phyloP scores from a whole-genome alignment of 2,113 vertebrate species.

The Urocolius indicus region DNA sequence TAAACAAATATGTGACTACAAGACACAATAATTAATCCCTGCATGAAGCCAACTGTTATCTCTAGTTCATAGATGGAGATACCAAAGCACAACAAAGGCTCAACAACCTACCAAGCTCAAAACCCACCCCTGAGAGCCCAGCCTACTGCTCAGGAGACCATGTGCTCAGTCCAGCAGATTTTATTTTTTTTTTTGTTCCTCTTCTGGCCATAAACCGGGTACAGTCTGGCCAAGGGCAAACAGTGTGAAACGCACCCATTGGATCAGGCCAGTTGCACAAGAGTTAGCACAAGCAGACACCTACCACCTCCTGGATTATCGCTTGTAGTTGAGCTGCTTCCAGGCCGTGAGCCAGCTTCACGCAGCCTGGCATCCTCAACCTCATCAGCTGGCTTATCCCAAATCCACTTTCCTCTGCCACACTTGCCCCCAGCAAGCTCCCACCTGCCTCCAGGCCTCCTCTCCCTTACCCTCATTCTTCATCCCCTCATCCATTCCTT shows the following conservation, averaged over 20 bases:
- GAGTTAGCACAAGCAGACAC: background rate
- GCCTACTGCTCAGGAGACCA: background rate
- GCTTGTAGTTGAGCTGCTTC: background rate
- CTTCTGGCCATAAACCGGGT: background rate
- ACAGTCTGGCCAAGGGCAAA: background rate
- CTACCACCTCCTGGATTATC: background rate
- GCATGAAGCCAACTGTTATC: slow-evolving; percentile 39
- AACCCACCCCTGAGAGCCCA: background rate
- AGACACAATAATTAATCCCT: slow-evolving; percentile 25
- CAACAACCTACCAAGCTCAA: slow-evolving; percentile 24
- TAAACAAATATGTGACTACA: slow-evolving; percentile 54
- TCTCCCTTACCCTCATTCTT: background rate
- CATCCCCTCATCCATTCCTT: rapidly evolving
- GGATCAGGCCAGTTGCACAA: background rate
- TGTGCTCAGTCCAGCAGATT: background rate
- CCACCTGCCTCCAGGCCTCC: background rate
- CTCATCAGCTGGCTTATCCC: background rate
- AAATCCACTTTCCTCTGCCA: background rate
- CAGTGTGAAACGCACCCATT: background rate
- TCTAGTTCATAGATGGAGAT: slow-evolving; percentile 10
- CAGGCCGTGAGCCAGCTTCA: background rate
- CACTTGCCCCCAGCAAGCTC: background rate
- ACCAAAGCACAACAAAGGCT: slow-evolving; percentile 25
- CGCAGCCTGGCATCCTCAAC: background rate
- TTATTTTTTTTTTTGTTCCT: rapidly evolving